phyloP scores from a whole-genome alignment of 2,797 vertebrate genomes.

The Oophaga sylvatica region DNA sequence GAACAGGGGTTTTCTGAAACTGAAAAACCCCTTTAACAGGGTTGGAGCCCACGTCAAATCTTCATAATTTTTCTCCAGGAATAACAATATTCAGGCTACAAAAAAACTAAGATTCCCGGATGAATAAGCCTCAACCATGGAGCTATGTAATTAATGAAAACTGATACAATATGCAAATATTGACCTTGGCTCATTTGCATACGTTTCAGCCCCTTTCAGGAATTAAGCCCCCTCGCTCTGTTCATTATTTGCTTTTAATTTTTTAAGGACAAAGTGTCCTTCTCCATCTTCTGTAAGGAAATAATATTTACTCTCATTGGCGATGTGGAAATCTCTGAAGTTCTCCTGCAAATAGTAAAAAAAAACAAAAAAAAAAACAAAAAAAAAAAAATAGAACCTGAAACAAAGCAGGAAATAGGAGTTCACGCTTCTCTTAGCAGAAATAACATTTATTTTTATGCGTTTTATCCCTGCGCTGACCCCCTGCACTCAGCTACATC shows the following conservation, averaged over 20 bases:
- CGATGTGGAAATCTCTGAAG: background rate
- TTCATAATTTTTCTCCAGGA: no score
- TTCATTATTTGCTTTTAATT: conserved; percentile 1
- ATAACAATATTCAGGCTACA: no score
- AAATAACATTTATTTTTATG: conserved; percentile 45
- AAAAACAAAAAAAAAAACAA: no score
- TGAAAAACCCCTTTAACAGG: no score
- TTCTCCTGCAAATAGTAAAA: conserved; percentile 21
- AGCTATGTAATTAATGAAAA: background rate
- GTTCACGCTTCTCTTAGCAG: conserved; percentile 52
- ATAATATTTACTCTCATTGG: background rate
- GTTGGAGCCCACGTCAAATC: no score
- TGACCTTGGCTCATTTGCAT: conserved; percentile 11
- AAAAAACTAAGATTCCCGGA: no score
- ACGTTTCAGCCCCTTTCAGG: background rate
- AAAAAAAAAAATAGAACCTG: background rate
- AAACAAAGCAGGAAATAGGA: conserved; percentile 15
- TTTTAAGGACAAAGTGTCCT: background rate
- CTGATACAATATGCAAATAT: conserved; percentile 6
- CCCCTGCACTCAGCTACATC: conserved; percentile 35
- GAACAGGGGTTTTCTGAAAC: no score
- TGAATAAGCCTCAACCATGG: background rate
- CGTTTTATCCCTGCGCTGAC: conserved; percentile 34
- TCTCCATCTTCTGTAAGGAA: background rate
- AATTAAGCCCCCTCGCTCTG: background rate